These are phyloP conservation scores for Linyphia triangularis DNA, from an alignment of 2,888 invertebrate species.

Conservation along the genomic window DNA sequence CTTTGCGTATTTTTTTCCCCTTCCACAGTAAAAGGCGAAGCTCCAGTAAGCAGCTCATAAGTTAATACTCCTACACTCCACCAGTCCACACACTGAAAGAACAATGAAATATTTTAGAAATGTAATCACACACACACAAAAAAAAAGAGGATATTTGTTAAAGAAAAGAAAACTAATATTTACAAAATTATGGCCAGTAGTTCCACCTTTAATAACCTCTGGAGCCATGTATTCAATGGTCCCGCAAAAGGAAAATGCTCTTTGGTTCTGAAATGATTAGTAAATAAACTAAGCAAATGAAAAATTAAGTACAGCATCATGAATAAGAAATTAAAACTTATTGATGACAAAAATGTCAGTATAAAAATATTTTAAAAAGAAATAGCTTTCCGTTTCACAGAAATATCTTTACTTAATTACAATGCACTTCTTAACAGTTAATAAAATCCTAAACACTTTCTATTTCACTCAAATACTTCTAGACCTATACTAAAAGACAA, in stretches of 20 bases:
- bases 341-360: too few species aligned
- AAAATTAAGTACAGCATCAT: too few species aligned
- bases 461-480: too few species aligned
- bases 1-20: conserved; percentile 95
- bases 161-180: conserved; percentile 82
- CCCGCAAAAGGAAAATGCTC: conserved; percentile 98
- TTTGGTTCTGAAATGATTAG: conserved; percentile 83
- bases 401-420: too few species aligned
- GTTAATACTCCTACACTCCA: conserved; percentile 98
- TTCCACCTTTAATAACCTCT: conserved; percentile 88
- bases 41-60: conserved; percentile 96
- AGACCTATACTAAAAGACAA: too few species aligned
- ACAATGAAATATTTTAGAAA: conserved; percentile 2
- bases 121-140: not conserved
- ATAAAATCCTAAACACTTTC: too few species aligned
- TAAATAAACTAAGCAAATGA: too few species aligned
- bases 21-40: conserved; percentile 97
- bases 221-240: conserved; percentile 99
- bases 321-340: too few species aligned
- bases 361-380: too few species aligned
- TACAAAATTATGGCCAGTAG: conserved; percentile 95
- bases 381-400: too few species aligned
- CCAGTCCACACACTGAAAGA: conserved; percentile 94
- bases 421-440: too few species aligned
- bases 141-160: not conserved